Evolutionary conservation across 64 coral and sea anemone genomes (phyloP), one percentile per base, ranked within the genome.

Genomic region (Stylophora pistillata): DNA sequence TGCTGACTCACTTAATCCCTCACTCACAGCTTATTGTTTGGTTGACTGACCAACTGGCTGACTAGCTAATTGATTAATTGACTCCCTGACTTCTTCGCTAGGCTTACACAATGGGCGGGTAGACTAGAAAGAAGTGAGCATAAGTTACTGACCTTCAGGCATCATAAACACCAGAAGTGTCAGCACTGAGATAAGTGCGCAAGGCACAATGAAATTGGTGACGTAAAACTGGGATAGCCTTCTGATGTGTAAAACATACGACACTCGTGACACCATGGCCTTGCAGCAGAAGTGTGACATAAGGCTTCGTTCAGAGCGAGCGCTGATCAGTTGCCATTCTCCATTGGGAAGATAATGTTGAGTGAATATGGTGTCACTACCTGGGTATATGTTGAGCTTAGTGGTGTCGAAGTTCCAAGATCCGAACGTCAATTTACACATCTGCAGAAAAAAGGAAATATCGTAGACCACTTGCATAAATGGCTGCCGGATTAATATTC

Each of bases 151-250:
- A 95, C 93, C 91, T 85, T 85, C 93, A 41, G 96, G 96, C 29
- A 91, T 99, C 5, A 92, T 28, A 64, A 98, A 98, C 10, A 98
- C 90, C 23, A 98, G 85, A 12, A 94, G 73, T 15, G 93, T 98
- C 41, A 98, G 27, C 4, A 92, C 52, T 16, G 93, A 87, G 34
- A 98, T 92, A 26, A 98, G 86, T 27, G 96, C 93, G 74, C 96
- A 98, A 31, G 96, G 96, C 23, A 95, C 31, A 56, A 98, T 98
- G 68, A 95, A 98, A 77, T 92, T 98, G 1, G 88, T 95, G 37
- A 82, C 91, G 15, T 99, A 95, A 59, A 95, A 99, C 77, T 90
- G 71, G 20, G 86, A 80, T 5, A 88, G 81, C 15, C 93, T 74
- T 58, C 92, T 90, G 72, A 99, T 91, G 34, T 91, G 90, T 72